These are phyloP conservation scores for Stegodyphus dumicola DNA, from an alignment of 1,140 invertebrate species.

Conservation along the genomic window DNA sequence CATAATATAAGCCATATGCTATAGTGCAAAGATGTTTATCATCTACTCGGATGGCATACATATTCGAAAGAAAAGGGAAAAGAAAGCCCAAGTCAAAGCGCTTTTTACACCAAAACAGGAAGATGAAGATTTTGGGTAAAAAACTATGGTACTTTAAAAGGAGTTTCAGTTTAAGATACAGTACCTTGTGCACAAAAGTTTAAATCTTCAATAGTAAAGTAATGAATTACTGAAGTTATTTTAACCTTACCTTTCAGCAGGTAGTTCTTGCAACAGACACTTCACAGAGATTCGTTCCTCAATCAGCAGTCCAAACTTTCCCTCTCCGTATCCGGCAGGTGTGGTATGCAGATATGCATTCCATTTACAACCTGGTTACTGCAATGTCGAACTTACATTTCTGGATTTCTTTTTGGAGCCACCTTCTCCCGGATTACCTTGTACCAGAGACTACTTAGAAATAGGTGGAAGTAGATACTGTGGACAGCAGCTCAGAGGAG, in stretches of 20 bases:
- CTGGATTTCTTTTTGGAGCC: slow-evolving; percentile 63
- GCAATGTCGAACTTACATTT: slow-evolving; percentile 63
- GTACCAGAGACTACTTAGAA: slow-evolving; percentile 63
- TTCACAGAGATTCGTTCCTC: slow-evolving; percentile 22
- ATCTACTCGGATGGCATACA: no score
- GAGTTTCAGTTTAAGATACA: no score
- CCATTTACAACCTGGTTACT: slow-evolving; percentile 52
- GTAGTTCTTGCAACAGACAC: slow-evolving; percentile 26
- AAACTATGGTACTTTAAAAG: no score
- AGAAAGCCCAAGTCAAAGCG: no score
- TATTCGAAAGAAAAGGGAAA: no score
- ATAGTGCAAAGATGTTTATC: no score
- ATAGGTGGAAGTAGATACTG: slow-evolving; percentile 62
- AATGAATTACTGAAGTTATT: no score
- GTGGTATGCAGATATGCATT: slow-evolving; percentile 52
- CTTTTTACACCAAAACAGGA: no score
- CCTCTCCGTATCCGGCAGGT: slow-evolving; percentile 22
- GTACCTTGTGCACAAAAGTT: no score
- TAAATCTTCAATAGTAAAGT: no score
- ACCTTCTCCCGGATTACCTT: slow-evolving; percentile 52
- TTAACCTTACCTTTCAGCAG: not conserved
- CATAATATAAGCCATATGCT: no score
- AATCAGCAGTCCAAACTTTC: slow-evolving; percentile 56
- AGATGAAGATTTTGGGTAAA: no score
- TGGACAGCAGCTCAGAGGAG: slow-evolving; percentile 60